phyloP scores from a whole-genome alignment of 2,888 invertebrate genomes.

The Stenurella melanura region DNA sequence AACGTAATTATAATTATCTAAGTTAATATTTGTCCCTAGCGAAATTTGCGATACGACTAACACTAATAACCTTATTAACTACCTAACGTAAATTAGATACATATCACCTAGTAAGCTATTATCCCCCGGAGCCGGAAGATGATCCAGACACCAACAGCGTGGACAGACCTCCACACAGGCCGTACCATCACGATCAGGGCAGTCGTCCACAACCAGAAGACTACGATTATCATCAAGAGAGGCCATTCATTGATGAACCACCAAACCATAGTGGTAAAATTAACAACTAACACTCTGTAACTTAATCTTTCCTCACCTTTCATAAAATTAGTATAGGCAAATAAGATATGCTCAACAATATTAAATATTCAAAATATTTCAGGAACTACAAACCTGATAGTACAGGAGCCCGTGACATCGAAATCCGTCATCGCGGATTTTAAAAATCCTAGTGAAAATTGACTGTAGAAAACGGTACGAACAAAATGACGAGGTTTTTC shows the following conservation, averaged over 20 bases:
- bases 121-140: slow-evolving; percentile 66
- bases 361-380: too few relatives aligned
- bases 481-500: too few relatives aligned
- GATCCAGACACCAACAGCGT: slow-evolving; percentile 70
- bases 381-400: too few relatives aligned
- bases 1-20: background rate
- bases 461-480: too few relatives aligned
- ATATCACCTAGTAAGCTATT: slow-evolving; percentile 72
- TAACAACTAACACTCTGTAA: slow-evolving; percentile 40
- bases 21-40: slow-evolving; percentile 7
- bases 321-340: too few relatives aligned
- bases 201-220: slow-evolving; percentile 53
- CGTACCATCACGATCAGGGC: slow-evolving; percentile 47
- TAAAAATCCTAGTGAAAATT: too few relatives aligned
- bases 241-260: slow-evolving; percentile 49
- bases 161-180: slow-evolving; percentile 67
- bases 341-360: too few relatives aligned
- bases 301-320: slow-evolving; percentile 1
- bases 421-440: too few relatives aligned
- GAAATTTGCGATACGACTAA: slow-evolving; percentile 41
- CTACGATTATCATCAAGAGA: slow-evolving; percentile 53
- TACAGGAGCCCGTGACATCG: too few relatives aligned
- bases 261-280: slow-evolving; percentile 63
- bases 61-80: slow-evolving; percentile 55
- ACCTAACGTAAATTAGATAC: slow-evolving; percentile 67